Percentiles rank a stretch among this genome's conserved stretches.
These are phyloP conservation scores for Piezodorus guildinii DNA, from an alignment of 1,140 invertebrate genomes.

Conservation along the genomic window DNA sequence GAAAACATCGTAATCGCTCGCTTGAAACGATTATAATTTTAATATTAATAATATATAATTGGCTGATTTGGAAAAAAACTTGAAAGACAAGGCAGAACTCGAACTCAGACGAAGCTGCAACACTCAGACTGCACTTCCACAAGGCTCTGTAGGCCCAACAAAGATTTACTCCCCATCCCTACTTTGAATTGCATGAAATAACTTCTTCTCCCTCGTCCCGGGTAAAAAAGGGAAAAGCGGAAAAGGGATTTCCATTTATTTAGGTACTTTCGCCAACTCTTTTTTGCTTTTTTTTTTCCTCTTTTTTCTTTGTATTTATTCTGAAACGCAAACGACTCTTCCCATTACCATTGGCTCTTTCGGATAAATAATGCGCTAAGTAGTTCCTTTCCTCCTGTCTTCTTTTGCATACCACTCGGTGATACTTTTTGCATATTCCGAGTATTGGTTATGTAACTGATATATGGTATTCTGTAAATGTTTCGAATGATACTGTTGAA, in stretches of 20 bases:
- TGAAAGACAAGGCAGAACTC: too few species aligned
- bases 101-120: not conserved
- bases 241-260: slow-evolving; percentile 27
- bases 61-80: too few species aligned
- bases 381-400: not conserved
- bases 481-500: too few species aligned
- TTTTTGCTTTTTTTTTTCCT: slow-evolving; percentile 22
- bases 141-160: too few species aligned
- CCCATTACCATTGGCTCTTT: slow-evolving; percentile 25
- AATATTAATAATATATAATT: too few species aligned
- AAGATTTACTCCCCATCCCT: slow-evolving; percentile 19
- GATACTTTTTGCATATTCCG: too few species aligned
- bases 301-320: slow-evolving; percentile 21
- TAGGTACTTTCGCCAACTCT: slow-evolving; percentile 26
- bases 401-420: too few species aligned
- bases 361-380: slow-evolving; percentile 21
- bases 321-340: slow-evolving; percentile 22
- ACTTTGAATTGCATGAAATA: slow-evolving; percentile 28
- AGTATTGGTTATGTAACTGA: too few species aligned
- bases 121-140: too few species aligned
- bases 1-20: too few species aligned
- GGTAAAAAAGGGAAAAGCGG: not conserved
- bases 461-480: too few species aligned
- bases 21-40: too few species aligned
- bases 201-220: slow-evolving; percentile 18